Evolutionary conservation across 30 jellyfish, hydroid and myxozoan species (phyloP), one percentile per base, ranked within the genome.

Genomic region (Morbakka virulenta): DNA sequence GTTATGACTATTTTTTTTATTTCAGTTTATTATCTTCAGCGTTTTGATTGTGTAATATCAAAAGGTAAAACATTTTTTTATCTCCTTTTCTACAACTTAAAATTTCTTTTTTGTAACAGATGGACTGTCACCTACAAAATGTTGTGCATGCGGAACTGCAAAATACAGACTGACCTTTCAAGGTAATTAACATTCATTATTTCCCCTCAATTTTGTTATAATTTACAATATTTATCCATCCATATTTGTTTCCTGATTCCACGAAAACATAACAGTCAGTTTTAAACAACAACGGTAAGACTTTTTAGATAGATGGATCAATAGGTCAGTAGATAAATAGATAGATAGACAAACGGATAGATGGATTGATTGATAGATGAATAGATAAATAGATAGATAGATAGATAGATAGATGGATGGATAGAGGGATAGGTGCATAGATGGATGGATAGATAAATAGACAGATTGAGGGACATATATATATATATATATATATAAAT

Each of bases 81-180:
- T n/a, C n/a, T 6, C 17, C 57, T 41, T 41, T 41, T 17, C 17
- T 6, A 41, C 17, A 41, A 6, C 17, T 9, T 17, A 6, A 6
- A 6, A 41, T 41, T 41, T 17, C 17, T 17, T 41, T 41, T 9
- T 17, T 41, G 9, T 41, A 6, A 41, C 57, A 41, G 57, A 41
- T 41, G 9, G 13, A 6, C 17, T 41, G 9, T 17, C 57, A 6
- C 57, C 57, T 17, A 64, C 76, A 26, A 64, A 69, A 13, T 82
- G 94, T 66, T 82, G 94, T 76, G 94, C 94, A 0, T 82, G 94
- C 47, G 94, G 94, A 0, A 61, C 77, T 17, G 94, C 94, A 41
- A 71, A 78, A 28, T 82, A 82, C 64, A 35, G 87, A 32, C 94
- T 82, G 21, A 73, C 41, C 32, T 82, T 82, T 61, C 28, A 61